Conservation (phyloP, 2,797 vertebrate genomes). For the Rhinatrema bivittatum region DNA sequence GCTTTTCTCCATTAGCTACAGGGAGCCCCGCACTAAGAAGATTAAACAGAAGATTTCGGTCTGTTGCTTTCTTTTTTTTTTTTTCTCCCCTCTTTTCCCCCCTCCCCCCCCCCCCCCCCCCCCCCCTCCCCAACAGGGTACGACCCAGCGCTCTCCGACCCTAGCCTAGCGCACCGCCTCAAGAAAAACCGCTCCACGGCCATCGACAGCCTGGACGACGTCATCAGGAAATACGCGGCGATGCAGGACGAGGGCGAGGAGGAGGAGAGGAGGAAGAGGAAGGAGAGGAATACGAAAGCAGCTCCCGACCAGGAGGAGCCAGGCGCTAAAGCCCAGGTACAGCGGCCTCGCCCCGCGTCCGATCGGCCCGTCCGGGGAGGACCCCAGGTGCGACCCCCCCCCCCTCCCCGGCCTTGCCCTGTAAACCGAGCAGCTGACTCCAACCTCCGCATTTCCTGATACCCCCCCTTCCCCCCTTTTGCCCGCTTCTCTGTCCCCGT, state of each 20-base stretch:
- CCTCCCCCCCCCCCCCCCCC: neutral
- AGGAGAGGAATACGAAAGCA: neutral
- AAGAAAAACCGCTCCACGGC: constrained; percentile 66
- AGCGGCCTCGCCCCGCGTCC: constrained; percentile 18
- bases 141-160: constrained; percentile 70
- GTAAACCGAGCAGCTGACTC: too few species aligned
- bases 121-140: too few species aligned
- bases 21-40: too few species aligned
- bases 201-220: constrained; percentile 59
- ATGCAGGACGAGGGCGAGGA: constrained; percentile 72
- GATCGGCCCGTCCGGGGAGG: constrained; percentile 5
- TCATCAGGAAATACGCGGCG: constrained; percentile 68
- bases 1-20: too few species aligned
- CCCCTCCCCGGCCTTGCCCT: too few species aligned
- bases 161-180: constrained; percentile 50
- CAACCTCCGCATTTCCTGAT: too few species aligned
- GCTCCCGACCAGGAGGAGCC: too few species aligned
- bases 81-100: neutral
- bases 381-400: too few species aligned
- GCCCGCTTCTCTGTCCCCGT: too few species aligned
- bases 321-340: neutral
- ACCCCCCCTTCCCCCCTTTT: neutral
- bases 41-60: too few species aligned
- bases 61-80: too few species aligned
- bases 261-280: constrained; percentile 48